phyloP scores from a whole-genome alignment of 2,797 vertebrate species.

The Acanthiza pusilla region DNA sequence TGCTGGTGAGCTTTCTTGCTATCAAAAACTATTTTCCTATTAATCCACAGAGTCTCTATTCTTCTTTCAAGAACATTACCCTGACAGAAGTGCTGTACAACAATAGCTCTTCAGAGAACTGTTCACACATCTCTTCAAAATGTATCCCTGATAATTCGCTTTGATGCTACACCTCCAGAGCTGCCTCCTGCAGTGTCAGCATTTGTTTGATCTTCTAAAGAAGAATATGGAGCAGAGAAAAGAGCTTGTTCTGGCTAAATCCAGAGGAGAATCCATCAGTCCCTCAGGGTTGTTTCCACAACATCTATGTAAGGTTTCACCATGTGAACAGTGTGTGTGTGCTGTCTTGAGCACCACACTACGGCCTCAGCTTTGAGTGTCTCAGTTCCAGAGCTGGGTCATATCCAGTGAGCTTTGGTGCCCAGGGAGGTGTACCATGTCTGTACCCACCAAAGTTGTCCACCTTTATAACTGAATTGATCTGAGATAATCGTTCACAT shows the following conservation, averaged over 20 bases:
- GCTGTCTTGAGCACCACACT: neutral
- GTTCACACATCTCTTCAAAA: neutral
- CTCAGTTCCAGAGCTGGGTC: neutral
- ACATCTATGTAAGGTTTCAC: neutral
- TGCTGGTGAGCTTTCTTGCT: neutral
- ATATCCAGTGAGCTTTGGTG: neutral
- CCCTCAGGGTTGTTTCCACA: neutral
- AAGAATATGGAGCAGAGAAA: neutral
- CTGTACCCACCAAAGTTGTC: neutral
- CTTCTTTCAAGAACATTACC: neutral
- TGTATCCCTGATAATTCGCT: neutral
- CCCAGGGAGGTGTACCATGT: neutral
- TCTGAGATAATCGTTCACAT: fast-evolving
- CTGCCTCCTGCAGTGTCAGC: neutral
- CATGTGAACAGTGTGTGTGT: neutral
- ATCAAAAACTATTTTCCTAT: neutral
- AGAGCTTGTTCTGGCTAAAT: neutral
- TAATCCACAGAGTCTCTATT: neutral
- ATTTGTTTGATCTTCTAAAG: neutral
- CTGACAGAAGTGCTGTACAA: neutral
- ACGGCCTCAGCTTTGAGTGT: neutral
- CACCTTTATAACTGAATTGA: neutral
- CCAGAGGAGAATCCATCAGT: neutral
- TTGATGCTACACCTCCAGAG: neutral
- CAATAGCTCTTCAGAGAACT: neutral